Evolutionary conservation across 2,797 vertebrate genomes (phyloP).

Genomic region (Sebastes vulpes): DNA sequence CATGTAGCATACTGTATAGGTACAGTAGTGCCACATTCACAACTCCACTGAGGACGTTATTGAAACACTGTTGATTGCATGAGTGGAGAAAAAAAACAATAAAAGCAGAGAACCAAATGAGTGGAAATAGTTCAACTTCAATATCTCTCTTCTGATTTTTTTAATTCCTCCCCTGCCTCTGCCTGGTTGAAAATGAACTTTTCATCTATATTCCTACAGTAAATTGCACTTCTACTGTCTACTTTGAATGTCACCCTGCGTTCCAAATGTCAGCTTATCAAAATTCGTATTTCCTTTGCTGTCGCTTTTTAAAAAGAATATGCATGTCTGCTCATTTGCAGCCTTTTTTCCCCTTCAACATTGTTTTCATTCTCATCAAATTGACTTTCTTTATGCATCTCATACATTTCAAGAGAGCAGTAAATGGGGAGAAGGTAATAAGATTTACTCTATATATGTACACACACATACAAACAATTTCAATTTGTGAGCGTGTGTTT

Average conservation of each 20-base stretch:
- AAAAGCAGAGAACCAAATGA: not conserved
- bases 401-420: constrained; percentile 42
- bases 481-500: not conserved
- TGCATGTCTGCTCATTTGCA: constrained; percentile 24
- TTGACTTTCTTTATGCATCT: constrained; percentile 56
- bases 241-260: constrained; percentile 71
- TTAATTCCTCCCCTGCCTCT: not conserved
- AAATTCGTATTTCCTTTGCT: constrained; percentile 66
- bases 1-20: too few species aligned
- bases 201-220: constrained; percentile 66
- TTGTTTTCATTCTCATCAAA: constrained; percentile 32
- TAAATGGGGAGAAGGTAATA: constrained; percentile 28
- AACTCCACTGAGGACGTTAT: too few species aligned
- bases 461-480: not conserved
- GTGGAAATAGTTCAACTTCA: constrained; percentile 26
- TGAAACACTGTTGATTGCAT: too few species aligned
- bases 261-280: constrained; percentile 79
- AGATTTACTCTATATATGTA: not conserved
- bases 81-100: not conserved
- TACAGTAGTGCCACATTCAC: too few species aligned
- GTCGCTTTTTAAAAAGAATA: constrained; percentile 33
- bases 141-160: not conserved
- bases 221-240: constrained; percentile 56
- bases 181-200: constrained; percentile 30
- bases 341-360: constrained; percentile 25